phyloP scores from a whole-genome alignment of 2,797 vertebrate species.

The Coracias cyanogaster region DNA sequence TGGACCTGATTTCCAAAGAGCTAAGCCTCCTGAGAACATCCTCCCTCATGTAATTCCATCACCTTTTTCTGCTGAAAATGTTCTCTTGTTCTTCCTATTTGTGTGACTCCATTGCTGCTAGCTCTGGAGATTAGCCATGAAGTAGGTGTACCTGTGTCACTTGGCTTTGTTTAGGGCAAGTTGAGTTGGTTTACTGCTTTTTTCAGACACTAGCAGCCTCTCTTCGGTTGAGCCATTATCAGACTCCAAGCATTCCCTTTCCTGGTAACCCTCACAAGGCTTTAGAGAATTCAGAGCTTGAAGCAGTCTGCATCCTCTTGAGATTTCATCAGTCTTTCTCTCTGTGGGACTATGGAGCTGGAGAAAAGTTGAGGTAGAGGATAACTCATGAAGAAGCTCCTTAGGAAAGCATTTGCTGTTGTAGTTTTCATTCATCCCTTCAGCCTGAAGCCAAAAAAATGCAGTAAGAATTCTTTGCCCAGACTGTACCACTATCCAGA shows the following conservation, averaged over 20 bases:
- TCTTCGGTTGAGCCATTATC: background rate
- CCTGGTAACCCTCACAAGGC: background rate
- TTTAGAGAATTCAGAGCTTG: background rate
- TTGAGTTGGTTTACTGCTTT: background rate
- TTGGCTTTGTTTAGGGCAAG: background rate
- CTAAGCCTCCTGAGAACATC: background rate
- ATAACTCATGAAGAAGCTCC: background rate
- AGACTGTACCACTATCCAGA: background rate
- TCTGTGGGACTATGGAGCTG: background rate
- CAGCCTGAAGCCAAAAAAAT: background rate
- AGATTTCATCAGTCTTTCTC: background rate
- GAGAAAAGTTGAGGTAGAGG: background rate
- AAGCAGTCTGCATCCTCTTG: background rate
- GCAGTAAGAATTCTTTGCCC: background rate
- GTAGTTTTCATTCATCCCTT: background rate
- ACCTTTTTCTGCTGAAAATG: background rate
- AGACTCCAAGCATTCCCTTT: background rate
- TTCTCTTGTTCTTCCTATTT: background rate
- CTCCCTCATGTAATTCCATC: background rate
- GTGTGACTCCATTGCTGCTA: background rate
- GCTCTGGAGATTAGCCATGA: background rate
- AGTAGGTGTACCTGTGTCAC: background rate
- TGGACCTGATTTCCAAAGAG: background rate
- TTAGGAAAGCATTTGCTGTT: background rate
- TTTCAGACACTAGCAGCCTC: background rate